Conservation (phyloP, 2,888 invertebrate species). For the Agrilus cyanescens region DNA sequence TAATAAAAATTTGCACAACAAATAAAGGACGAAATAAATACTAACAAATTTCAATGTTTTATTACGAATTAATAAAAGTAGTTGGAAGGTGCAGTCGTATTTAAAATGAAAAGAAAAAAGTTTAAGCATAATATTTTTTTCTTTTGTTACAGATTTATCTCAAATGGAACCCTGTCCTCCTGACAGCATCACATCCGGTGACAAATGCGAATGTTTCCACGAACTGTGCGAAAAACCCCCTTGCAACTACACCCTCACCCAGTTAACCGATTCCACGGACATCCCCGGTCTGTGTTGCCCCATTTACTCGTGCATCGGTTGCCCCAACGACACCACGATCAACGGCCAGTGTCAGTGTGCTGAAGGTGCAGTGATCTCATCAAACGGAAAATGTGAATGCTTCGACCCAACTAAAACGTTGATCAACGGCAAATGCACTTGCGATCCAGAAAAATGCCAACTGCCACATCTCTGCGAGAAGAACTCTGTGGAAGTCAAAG, state of each 20-base stretch:
- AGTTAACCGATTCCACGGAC: conserved; percentile 20
- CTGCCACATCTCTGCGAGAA: conserved; percentile 25
- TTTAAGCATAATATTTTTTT: too few relatives aligned
- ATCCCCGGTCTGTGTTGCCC: conserved; percentile 27
- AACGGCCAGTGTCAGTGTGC: conserved; percentile 27
- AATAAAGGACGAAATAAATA: too few relatives aligned
- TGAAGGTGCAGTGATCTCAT: conserved; percentile 22
- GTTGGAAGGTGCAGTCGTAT: too few relatives aligned
- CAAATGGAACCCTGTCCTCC: conserved; percentile 19
- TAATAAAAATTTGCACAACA: too few relatives aligned
- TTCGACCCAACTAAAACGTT: conserved; percentile 23
- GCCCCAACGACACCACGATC: conserved; percentile 21
- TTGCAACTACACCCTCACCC: conserved; percentile 18
- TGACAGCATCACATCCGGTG: conserved; percentile 23
- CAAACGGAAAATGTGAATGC: conserved; percentile 24
- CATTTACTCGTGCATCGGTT: conserved; percentile 26
- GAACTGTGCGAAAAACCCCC: conserved; percentile 23
- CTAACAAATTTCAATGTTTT: too few relatives aligned
- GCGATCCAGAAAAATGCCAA: conserved; percentile 24
- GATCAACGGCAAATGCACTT: conserved; percentile 22
- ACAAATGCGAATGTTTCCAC: conserved; percentile 24
- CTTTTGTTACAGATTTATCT: too few relatives aligned
- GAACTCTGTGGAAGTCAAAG: conserved; percentile 23
- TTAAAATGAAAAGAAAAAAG: too few relatives aligned
- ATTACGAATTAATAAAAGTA: too few relatives aligned